Evolutionary conservation across 2,113 vertebrate species (phyloP).

Genomic region (Camelus bactrianus): DNA sequence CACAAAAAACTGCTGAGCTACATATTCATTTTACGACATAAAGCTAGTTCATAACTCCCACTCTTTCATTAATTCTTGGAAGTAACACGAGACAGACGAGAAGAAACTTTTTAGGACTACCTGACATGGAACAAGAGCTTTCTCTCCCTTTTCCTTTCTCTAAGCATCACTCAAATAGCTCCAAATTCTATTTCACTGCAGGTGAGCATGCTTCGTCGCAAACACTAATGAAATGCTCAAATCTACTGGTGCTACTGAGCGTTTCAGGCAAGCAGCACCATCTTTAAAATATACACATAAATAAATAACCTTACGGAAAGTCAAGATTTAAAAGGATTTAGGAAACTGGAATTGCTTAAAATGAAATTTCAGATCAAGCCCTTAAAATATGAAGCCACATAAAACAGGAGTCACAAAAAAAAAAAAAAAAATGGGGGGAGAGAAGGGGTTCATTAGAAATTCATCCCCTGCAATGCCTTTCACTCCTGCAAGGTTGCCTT

Average conservation of each 20-base stretch:
- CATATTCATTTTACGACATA: slow-evolving; percentile 61
- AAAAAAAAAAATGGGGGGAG: slow-evolving; percentile 62
- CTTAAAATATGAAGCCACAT: slow-evolving; percentile 97
- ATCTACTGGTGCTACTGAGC: slow-evolving; percentile 98
- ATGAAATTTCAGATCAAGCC: slow-evolving; percentile 96
- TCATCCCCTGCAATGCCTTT: slow-evolving; percentile 91
- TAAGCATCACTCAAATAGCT: slow-evolving; percentile 92
- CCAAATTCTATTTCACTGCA: slow-evolving; percentile 91
- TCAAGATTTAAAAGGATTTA: slow-evolving; percentile 98
- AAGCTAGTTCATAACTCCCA: neutral
- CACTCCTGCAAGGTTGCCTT: slow-evolving; percentile 92
- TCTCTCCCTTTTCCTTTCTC: slow-evolving; percentile 79
- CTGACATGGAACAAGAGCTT: slow-evolving; percentile 79
- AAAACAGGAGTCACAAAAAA: slow-evolving; percentile 88
- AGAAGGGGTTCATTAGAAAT: slow-evolving; percentile 92
- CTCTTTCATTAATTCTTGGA: slow-evolving; percentile 77
- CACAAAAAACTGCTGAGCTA: slow-evolving; percentile 39
- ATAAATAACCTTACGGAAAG: slow-evolving; percentile 92
- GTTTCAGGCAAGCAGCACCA: slow-evolving; percentile 96
- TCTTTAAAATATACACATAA: slow-evolving; percentile 90
- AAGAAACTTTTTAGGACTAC: slow-evolving; percentile 78
- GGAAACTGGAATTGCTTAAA: slow-evolving; percentile 97
- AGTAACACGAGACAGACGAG: slow-evolving; percentile 71
- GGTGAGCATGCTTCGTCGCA: slow-evolving; percentile 96
- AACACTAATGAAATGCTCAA: slow-evolving; percentile 99